A percentile compares a stretch with the other conserved stretches of the same genome.
phyloP scores from a whole-genome alignment of 1,140 invertebrate species.

The Orius laevigatus region DNA sequence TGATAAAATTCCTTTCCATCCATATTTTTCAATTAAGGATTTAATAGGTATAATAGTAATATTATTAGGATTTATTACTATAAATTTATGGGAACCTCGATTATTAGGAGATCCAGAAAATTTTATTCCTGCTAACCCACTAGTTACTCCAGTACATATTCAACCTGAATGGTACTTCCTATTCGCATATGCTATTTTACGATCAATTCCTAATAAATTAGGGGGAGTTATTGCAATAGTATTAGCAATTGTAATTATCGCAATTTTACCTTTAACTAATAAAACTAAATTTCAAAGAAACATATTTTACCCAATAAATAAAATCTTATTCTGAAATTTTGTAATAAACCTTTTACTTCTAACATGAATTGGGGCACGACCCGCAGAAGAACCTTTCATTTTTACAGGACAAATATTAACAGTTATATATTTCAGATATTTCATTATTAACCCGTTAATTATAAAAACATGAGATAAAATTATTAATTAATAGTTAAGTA shows the following conservation, averaged over 20 bases:
- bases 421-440: constrained; percentile 37
- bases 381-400: constrained; percentile 42
- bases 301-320: constrained; percentile 30
- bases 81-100: constrained; percentile 31
- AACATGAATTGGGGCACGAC: no score
- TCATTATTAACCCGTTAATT: constrained; percentile 31
- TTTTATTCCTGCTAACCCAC: constrained; percentile 47
- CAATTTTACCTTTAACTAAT: constrained; percentile 33
- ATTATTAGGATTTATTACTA: constrained; percentile 28
- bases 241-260: constrained; percentile 42
- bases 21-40: constrained; percentile 42
- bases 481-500: constrained; percentile 31
- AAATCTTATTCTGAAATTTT: constrained; percentile 41
- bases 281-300: constrained; percentile 36
- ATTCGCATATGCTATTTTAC: constrained; percentile 57
- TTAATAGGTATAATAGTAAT: constrained; percentile 32
- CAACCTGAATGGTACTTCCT: constrained; percentile 62
- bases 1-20: constrained; percentile 39
- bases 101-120: constrained; percentile 47
- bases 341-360: constrained; percentile 34
- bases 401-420: constrained; percentile 38
- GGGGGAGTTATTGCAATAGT: constrained; percentile 48
- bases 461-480: constrained; percentile 34
- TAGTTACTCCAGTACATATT: constrained; percentile 51
- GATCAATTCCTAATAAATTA: constrained; percentile 56